Percentiles rank a stretch among this genome's conserved stretches.
Conservation (phyloP, 2,888 invertebrate species). For the Drosophila longiperda region DNA sequence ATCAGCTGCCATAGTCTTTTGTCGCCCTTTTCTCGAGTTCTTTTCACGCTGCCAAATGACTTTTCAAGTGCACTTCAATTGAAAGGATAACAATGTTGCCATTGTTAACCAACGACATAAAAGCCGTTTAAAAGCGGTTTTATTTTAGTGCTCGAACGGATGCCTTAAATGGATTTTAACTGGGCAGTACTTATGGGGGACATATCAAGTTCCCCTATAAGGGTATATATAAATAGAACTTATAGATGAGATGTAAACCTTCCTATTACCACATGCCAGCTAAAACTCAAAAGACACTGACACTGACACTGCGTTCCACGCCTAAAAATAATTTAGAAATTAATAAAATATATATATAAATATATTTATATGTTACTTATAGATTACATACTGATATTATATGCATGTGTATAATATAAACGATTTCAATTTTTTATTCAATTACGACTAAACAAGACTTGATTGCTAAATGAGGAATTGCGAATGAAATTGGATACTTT, state of each 20-base stretch:
- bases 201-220: neutral
- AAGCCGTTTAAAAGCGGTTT: slow-evolving; percentile 34
- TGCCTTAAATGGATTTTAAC: slow-evolving; percentile 15
- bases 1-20: slow-evolving; percentile 40
- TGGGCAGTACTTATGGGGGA: neutral
- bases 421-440: slow-evolving; percentile 41
- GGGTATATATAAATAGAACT: neutral
- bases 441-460: slow-evolving; percentile 49
- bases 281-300: neutral
- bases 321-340: too few species aligned
- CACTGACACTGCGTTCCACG: too few species aligned
- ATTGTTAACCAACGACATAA: slow-evolving; percentile 53
- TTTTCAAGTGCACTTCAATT: slow-evolving; percentile 60
- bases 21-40: slow-evolving; percentile 31
- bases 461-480: slow-evolving; percentile 44
- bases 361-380: neutral
- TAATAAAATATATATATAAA: too few species aligned
- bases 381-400: slow-evolving; percentile 13
- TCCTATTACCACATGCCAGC: too few species aligned
- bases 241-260: neutral
- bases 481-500: slow-evolving; percentile 58
- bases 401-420: neutral
- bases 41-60: slow-evolving; percentile 40
- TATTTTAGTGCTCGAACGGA: slow-evolving; percentile 17
- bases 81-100: slow-evolving; percentile 63